Percentiles rank a stretch among this genome's conserved stretches.
Conservation (phyloP, 2,113 vertebrate species). For the Saguinus imperator region DNA sequence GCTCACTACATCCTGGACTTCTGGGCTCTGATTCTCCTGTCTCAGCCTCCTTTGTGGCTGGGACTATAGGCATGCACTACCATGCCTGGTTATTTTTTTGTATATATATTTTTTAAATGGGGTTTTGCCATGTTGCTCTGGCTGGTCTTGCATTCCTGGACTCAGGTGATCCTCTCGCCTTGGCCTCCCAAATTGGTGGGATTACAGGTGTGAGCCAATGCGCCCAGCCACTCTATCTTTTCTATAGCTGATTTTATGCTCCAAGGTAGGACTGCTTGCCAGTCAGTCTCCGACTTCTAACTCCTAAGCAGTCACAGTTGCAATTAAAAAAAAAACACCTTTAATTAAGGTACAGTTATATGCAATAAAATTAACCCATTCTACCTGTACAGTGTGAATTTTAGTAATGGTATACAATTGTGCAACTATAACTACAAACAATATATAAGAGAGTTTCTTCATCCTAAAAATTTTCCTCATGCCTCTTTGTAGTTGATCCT, state of each 20-base stretch:
- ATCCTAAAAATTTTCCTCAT: neutral
- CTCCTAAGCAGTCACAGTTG: neutral
- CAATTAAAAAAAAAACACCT: neutral
- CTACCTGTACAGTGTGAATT: neutral
- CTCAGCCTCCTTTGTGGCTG: too few relatives aligned
- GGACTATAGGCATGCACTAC: too few relatives aligned
- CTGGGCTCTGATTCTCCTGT: too few relatives aligned
- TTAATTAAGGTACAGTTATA: neutral
- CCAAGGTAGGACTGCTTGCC: neutral
- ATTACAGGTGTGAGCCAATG: too few relatives aligned
- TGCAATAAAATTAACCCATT: neutral
- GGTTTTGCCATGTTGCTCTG: too few relatives aligned
- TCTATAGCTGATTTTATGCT: neutral
- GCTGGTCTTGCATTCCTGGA: too few relatives aligned
- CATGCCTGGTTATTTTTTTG: too few relatives aligned
- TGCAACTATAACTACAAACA: neutral
- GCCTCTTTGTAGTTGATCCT: neutral
- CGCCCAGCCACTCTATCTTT: neutral
- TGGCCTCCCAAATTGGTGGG: too few relatives aligned
- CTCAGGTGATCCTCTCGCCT: too few relatives aligned
- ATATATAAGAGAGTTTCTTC: neutral
- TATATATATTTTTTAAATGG: too few relatives aligned
- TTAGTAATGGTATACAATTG: neutral
- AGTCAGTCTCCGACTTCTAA: neutral
- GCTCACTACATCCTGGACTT: too few relatives aligned